These are phyloP conservation scores for Microtus oregoni DNA, from an alignment of 2,113 vertebrate genomes.

Conservation along the genomic window DNA sequence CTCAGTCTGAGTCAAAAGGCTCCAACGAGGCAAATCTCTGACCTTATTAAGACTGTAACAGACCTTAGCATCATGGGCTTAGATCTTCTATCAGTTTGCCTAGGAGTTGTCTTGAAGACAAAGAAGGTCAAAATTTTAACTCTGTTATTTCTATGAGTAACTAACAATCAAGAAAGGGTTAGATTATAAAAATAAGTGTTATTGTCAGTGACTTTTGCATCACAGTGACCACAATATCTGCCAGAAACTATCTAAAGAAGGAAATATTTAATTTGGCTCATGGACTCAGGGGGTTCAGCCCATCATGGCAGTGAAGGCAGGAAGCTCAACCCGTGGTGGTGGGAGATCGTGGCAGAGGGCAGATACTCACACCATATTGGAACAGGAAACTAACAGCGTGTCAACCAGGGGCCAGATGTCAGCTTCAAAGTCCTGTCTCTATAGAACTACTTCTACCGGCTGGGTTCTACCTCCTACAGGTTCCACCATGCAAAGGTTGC, in stretches of 20 bases:
- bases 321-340: not conserved
- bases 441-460: not conserved
- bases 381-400: not conserved
- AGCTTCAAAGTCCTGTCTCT: not conserved
- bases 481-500: not conserved
- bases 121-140: not conserved
- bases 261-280: not conserved
- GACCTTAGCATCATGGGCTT: not conserved
- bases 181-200: not conserved
- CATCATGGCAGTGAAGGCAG: not conserved
- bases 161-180: not conserved
- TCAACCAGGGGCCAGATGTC: no score
- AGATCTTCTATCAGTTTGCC: not conserved
- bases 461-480: no score
- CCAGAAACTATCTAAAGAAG: not conserved
- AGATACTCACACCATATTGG: not conserved
- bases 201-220: not conserved
- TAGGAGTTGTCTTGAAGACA: not conserved
- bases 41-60: not conserved
- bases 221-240: not conserved
- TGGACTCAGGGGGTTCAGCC: not conserved
- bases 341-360: not conserved
- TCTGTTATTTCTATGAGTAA: constrained; percentile 8
- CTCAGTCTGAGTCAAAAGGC: not conserved
- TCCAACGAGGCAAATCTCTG: not conserved